phyloP scores from a whole-genome alignment of 37 sponge, comb jelly and placozoan species.

The Aphrocallistes beatrix region DNA sequence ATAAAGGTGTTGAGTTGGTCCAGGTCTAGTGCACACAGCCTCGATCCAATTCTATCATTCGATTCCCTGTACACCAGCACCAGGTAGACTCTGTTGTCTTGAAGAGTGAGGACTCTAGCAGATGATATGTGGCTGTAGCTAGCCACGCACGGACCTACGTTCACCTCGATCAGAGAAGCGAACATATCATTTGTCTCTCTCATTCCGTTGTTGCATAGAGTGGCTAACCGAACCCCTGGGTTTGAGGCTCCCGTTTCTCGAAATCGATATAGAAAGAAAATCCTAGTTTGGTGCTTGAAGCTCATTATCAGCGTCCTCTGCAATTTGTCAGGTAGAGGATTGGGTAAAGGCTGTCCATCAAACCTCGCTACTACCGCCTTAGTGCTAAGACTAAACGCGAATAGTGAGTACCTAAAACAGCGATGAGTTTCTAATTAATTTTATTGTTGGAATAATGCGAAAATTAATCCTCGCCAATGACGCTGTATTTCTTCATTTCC shows the following conservation, averaged over 20 bases:
- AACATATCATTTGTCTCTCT: not conserved
- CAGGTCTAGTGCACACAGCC: not conserved
- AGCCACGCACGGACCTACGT: not conserved
- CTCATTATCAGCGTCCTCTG: not conserved
- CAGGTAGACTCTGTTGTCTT: not conserved
- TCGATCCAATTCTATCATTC: not conserved
- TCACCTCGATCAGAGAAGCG: not conserved
- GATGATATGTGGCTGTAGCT: not conserved
- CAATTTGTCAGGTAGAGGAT: no score
- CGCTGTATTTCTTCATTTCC: no score
- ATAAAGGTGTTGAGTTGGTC: not conserved
- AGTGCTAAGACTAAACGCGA: not conserved
- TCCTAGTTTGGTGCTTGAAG: not conserved
- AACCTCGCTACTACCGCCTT: no score
- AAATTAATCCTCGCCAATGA: no score
- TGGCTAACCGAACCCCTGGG: not conserved
- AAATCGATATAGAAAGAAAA: not conserved
- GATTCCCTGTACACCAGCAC: not conserved
- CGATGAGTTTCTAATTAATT: no score
- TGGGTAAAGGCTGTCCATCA: not conserved
- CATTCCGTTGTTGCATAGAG: not conserved
- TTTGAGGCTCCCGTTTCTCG: not conserved
- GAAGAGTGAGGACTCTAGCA: not conserved
- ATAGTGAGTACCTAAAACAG: not conserved
- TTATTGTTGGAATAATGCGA: no score